These are phyloP conservation scores for Drosophila obscura DNA, from an alignment of 1,140 invertebrate species.

Conservation along the genomic window DNA sequence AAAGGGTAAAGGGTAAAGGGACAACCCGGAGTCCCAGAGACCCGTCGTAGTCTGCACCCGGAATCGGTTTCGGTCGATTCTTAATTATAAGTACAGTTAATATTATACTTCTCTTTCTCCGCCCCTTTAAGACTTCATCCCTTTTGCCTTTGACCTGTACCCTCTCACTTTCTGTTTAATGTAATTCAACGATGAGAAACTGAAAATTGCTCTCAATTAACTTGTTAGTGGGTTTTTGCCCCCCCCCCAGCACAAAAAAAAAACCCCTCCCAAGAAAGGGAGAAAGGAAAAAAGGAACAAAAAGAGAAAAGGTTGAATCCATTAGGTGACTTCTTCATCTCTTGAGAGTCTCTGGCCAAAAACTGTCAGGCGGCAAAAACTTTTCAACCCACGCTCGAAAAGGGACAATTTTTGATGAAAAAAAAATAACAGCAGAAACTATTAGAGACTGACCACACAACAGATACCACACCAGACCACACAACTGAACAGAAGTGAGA, in stretches of 20 bases:
- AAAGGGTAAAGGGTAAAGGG: too few species aligned
- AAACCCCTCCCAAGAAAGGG: background rate
- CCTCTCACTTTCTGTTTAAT: constrained; percentile 16
- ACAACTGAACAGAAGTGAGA: too few species aligned
- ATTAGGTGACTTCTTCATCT: constrained; percentile 23
- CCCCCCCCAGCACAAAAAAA: constrained; percentile 6
- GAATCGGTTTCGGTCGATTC: constrained; percentile 22
- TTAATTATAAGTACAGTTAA: constrained; percentile 32
- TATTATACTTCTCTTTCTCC: background rate
- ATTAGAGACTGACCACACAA: constrained; percentile 28
- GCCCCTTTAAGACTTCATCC: constrained; percentile 4
- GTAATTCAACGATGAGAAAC: constrained; percentile 52
- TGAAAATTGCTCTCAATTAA: constrained; percentile 66
- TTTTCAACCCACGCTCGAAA: constrained; percentile 17
- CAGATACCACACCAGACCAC: too few species aligned
- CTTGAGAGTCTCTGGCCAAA: constrained; percentile 4
- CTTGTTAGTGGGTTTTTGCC: constrained; percentile 49
- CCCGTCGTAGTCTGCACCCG: background rate
- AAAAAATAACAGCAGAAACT: constrained; percentile 9
- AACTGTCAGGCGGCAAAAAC: constrained; percentile 72
- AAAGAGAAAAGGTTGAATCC: constrained; percentile 33
- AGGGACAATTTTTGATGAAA: constrained; percentile 31
- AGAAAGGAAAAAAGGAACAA: background rate
- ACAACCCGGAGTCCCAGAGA: too few species aligned
- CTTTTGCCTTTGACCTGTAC: background rate